Evolutionary conservation across 2,797 vertebrate genomes (phyloP), one percentile per base, ranked within the genome.

Genomic region (Pyrocephalus nanus): DNA sequence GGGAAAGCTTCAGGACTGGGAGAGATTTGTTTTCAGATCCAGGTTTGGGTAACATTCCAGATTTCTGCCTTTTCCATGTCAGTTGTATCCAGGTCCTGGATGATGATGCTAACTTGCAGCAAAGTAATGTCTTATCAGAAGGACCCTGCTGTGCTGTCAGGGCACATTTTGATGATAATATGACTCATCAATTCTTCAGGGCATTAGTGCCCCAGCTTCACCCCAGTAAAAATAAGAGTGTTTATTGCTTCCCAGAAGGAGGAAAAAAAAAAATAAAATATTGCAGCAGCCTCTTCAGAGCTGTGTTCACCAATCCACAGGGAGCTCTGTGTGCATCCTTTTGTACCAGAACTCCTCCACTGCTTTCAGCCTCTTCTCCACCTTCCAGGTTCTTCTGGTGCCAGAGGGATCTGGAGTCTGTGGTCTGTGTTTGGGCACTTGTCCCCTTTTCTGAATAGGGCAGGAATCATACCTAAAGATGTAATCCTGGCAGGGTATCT

Each of bases 131-230:
- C 66, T 72, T 94, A 73, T n/a, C 79, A 64, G 57, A 73, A 80
- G 9, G 55, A 71, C 70, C 29, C 20, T 32, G 29, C 74, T 89
- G 53, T 91, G 69, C 79, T 90, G 50, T 77, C 75, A 77, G 72
- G 73, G 70, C 80, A 38, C 62, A 32, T 80, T 89, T 77, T 66
- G 82, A 48, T 92, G 55, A 27, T 88, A 64, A 55, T 69, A 20
- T 90, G 79, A 94, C 73, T 93, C 76, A 93, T 45, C 75, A 73
- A 11, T 78, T 96, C 48, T 90, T 84, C 32, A 90, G 90, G 73
- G 60, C 86, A 90, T 91, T 93, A 93, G 70, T 86, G 70, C 34
- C 40, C 29, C 51, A 91, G 42, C 73, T 88, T 95, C n/a, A 72
- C 67, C 58, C 86, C 70, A 26, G 51, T 88, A 72, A 93, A 93